Evolutionary conservation across 2,888 invertebrate species (phyloP).

Genomic region (Boloria euphrosyne): DNA sequence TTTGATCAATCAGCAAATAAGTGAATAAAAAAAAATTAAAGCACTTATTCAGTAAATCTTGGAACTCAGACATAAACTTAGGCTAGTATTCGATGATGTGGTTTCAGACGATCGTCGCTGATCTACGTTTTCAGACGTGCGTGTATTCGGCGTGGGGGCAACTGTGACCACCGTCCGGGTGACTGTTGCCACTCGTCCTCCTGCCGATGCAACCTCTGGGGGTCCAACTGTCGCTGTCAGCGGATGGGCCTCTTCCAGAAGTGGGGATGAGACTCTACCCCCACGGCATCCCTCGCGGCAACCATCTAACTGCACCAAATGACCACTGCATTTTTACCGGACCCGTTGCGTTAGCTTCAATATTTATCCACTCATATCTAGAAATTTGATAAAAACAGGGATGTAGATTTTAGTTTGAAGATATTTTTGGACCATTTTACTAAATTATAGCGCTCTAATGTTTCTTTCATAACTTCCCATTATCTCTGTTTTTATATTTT

Average conservation of each 20-base stretch:
- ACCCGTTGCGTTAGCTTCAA: conserved; percentile 65
- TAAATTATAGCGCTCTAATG: conserved; percentile 51
- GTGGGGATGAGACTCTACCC: conserved; percentile 83
- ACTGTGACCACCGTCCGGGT: conserved; percentile 92
- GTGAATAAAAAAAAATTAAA: too few relatives aligned
- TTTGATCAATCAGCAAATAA: too few relatives aligned
- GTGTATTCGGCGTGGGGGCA: conserved; percentile 90
- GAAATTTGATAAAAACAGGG: conserved; percentile 73
- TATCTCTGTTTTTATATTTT: conserved; percentile 47
- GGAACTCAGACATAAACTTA: conserved; percentile 62
- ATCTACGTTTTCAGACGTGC: conserved; percentile 93
- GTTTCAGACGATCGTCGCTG: conserved; percentile 91
- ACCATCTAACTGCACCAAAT: conserved; percentile 70
- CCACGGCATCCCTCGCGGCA: conserved; percentile 57
- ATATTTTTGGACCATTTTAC: conserved; percentile 77
- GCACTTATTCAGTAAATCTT: conserved; percentile 14
- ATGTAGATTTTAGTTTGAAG: conserved; percentile 73
- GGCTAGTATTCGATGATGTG: conserved; percentile 80
- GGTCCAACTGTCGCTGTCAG: conserved; percentile 93
- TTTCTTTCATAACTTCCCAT: conserved; percentile 40
- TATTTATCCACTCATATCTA: conserved; percentile 47
- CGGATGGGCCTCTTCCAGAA: conserved; percentile 94
- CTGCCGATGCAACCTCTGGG: conserved; percentile 94
- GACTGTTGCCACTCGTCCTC: conserved; percentile 94
- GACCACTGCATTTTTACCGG: conserved; percentile 67